Evolutionary conservation across 2,888 invertebrate species (phyloP).

Genomic region (Rhogogaster chlorosoma): DNA sequence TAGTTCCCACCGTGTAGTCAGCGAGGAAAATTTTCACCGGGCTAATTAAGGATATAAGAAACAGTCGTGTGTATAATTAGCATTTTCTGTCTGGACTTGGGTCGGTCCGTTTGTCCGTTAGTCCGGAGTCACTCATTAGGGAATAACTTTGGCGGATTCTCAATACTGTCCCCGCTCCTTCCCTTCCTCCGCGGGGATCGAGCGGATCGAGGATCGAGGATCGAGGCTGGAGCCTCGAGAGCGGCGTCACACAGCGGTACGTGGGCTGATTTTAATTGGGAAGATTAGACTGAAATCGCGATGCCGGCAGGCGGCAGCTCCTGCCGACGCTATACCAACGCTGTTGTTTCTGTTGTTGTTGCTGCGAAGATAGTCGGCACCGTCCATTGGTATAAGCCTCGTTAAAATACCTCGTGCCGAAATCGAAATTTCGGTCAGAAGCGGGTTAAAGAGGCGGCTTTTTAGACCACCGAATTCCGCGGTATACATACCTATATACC

Average conservation of each 20-base stretch:
- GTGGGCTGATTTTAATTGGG: conserved; percentile 74
- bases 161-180: conserved; percentile 60
- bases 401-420: conserved; percentile 77
- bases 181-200: conserved; percentile 51
- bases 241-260: conserved; percentile 47
- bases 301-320: conserved; percentile 54
- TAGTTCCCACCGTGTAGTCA: conserved; percentile 30
- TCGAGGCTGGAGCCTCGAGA: conserved; percentile 7
- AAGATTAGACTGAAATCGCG: conserved; percentile 75
- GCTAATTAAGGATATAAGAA: conserved; percentile 70
- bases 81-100: conserved; percentile 74
- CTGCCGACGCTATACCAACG: conserved; percentile 29
- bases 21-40: conserved; percentile 64
- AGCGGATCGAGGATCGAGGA: conserved; percentile 16
- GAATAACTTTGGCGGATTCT: conserved; percentile 75
- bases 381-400: conserved; percentile 73
- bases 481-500: not conserved
- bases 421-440: conserved; percentile 74
- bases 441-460: conserved; percentile 37
- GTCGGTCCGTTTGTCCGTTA: conserved; percentile 50
- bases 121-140: conserved; percentile 73
- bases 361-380: conserved; percentile 52
- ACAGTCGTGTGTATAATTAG: conserved; percentile 73
- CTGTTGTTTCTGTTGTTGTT: conserved; percentile 26
- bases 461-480: conserved; percentile 20